phyloP scores from a whole-genome alignment of 2,888 invertebrate species.

The Lepidocyrtoides sp. region DNA sequence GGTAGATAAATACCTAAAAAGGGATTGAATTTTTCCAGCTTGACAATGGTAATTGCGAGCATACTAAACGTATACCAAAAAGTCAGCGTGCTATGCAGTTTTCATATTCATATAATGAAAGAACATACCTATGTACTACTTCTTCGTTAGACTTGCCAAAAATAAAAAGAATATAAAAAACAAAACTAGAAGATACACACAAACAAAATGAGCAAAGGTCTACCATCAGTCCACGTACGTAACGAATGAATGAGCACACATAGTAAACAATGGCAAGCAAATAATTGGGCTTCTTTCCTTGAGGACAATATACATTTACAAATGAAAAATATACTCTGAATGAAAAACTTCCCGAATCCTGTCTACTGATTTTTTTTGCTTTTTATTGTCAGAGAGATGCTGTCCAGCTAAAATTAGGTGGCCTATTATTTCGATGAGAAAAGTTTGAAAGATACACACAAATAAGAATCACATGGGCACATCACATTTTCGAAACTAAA shows the following conservation, averaged over 20 bases:
- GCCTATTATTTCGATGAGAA: background rate
- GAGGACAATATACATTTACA: slow-evolving; percentile 63
- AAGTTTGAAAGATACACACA: slow-evolving; percentile 5
- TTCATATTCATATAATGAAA: too few species aligned
- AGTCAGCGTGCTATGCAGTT: too few species aligned
- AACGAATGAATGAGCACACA: slow-evolving; percentile 38
- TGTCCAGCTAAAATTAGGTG: background rate
- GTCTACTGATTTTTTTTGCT: slow-evolving; percentile 53
- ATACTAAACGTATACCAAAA: too few species aligned
- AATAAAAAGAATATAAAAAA: background rate
- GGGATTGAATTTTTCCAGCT: too few species aligned
- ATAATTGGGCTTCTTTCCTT: slow-evolving; percentile 70
- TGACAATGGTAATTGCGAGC: too few species aligned
- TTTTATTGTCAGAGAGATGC: slow-evolving; percentile 11
- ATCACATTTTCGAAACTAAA: background rate
- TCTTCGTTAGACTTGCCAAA: too few species aligned
- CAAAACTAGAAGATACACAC: background rate
- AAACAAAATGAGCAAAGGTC: too few species aligned
- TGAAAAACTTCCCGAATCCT: slow-evolving; percentile 39
- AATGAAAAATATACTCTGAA: slow-evolving; percentile 22
- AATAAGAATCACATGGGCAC: background rate
- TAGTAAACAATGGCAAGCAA: slow-evolving; percentile 64
- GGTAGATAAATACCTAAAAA: too few species aligned
- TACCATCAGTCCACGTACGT: too few species aligned
- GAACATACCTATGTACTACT: too few species aligned